Evolutionary conservation across 2,888 invertebrate species (phyloP).

Genomic region (Drosophila cracens): DNA sequence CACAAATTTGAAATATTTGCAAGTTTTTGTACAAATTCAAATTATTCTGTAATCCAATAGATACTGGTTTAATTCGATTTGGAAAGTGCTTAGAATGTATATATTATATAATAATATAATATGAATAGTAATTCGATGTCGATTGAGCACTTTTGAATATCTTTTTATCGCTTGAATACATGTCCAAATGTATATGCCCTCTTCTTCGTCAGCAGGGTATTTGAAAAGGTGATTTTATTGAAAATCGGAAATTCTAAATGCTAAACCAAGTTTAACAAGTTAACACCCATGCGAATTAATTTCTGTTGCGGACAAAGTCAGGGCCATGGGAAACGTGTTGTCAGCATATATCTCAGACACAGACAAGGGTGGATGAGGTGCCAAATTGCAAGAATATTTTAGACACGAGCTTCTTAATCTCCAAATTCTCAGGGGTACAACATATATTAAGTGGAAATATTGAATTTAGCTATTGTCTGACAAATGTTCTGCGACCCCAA

Average conservation of each 20-base stretch:
- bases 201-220: not conserved
- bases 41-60: no score
- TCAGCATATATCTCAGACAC: conserved; percentile 7
- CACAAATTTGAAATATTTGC: not conserved
- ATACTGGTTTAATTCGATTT: not conserved
- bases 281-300: conserved; percentile 50
- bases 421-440: not conserved
- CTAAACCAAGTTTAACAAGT: conserved; percentile 56
- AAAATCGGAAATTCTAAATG: conserved; percentile 49
- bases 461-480: not conserved
- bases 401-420: not conserved
- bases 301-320: conserved; percentile 48
- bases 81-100: not conserved
- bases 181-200: not conserved
- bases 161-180: not conserved
- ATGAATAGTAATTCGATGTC: not conserved
- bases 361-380: conserved; percentile 4
- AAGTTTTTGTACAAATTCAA: not conserved
- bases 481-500: not conserved
- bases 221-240: conserved; percentile 24
- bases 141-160: not conserved
- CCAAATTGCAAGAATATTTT: conserved; percentile 1
- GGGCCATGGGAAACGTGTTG: conserved; percentile 52
- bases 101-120: no score
- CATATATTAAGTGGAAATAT: not conserved